Conservation (phyloP, 2,888 invertebrate species). For the Thymelicus acteon region DNA sequence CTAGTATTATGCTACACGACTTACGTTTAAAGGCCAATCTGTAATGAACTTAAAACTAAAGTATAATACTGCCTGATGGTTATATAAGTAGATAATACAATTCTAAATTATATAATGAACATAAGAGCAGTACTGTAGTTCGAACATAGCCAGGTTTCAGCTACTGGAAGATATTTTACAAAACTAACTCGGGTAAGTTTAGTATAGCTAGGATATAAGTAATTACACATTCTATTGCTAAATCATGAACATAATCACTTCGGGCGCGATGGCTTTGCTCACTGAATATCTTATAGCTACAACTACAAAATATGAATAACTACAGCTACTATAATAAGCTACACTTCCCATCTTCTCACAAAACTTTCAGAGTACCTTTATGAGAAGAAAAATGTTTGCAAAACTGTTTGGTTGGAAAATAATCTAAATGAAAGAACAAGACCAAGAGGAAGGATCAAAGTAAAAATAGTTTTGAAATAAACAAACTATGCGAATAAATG, state of each 20-base stretch:
- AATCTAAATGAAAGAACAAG: slow-evolving; percentile 69
- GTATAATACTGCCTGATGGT: slow-evolving; percentile 52
- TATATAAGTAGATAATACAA: slow-evolving; percentile 46
- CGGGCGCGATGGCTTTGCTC: slow-evolving; percentile 65
- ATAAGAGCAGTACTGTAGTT: slow-evolving; percentile 62
- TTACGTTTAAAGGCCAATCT: slow-evolving; percentile 29
- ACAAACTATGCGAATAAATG: slow-evolving; percentile 66
- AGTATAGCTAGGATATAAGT: slow-evolving; percentile 58
- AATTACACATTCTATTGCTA: slow-evolving; percentile 60
- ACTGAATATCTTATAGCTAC: slow-evolving; percentile 73
- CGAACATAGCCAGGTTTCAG: slow-evolving; percentile 56
- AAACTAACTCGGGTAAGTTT: slow-evolving; percentile 63
- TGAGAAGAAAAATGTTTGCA: slow-evolving; percentile 85
- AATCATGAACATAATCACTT: slow-evolving; percentile 58
- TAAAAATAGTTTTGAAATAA: slow-evolving; percentile 59
- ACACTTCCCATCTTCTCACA: slow-evolving; percentile 79
- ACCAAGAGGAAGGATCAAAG: slow-evolving; percentile 57
- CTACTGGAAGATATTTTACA: slow-evolving; percentile 65
- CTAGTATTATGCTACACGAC: slow-evolving; percentile 35
- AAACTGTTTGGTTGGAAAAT: slow-evolving; percentile 74
- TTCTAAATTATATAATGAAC: slow-evolving; percentile 51
- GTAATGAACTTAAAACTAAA: slow-evolving; percentile 55
- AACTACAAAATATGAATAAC: slow-evolving; percentile 71
- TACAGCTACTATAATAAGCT: slow-evolving; percentile 77
- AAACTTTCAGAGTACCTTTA: slow-evolving; percentile 81